Percentiles rank a stretch among this genome's conserved stretches.
These are phyloP conservation scores for Microcebus ravelobensis DNA, from an alignment of 2,113 vertebrate species.

Conservation along the genomic window DNA sequence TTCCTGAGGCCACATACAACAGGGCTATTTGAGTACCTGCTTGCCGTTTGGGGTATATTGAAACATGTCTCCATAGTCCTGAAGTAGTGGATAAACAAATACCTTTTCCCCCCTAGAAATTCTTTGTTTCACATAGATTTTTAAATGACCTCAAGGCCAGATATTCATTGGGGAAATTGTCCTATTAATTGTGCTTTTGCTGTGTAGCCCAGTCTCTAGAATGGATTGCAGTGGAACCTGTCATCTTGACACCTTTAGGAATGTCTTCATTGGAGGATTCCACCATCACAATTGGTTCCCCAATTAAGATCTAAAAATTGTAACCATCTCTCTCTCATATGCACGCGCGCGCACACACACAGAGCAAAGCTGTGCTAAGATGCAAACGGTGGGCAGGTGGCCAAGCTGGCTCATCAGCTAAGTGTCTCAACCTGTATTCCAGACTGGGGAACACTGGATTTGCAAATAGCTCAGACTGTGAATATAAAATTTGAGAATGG, in stretches of 20 bases:
- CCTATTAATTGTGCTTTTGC: not conserved
- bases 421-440: not conserved
- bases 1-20: conserved; percentile 43
- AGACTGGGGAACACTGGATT: conserved; percentile 17
- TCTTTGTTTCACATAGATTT: conserved; percentile 26
- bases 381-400: not conserved
- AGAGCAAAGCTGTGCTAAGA: not conserved
- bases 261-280: not conserved
- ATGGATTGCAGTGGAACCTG: not conserved
- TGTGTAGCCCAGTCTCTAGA: not conserved
- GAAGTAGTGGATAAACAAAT: conserved; percentile 19
- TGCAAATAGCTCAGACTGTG: not conserved
- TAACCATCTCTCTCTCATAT: not conserved
- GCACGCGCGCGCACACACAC: not conserved
- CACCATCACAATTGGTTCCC: not conserved
- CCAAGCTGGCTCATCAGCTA: not conserved
- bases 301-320: not conserved
- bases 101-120: not conserved
- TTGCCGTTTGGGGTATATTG: not conserved
- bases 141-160: not conserved
- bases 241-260: not conserved
- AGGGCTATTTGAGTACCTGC: conserved; percentile 49
- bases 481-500: not conserved
- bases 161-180: not conserved
- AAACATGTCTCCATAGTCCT: not conserved